Conservation (phyloP, 2,888 invertebrate species). For the Orthonychiurus folsomi region DNA sequence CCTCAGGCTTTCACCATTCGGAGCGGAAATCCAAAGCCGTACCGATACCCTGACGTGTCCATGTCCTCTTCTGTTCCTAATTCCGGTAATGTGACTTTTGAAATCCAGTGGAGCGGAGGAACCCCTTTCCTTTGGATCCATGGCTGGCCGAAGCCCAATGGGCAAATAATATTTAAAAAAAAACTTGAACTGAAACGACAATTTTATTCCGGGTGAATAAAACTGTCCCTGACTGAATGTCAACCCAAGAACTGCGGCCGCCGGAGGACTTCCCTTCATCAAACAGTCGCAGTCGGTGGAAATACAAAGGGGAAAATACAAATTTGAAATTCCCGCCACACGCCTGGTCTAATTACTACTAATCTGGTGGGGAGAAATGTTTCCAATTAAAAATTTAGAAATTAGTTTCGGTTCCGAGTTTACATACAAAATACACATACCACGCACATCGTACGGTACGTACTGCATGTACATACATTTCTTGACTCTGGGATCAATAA, state of each 20-base stretch:
- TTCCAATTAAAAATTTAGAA: too few species aligned
- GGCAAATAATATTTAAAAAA: constrained; percentile 1
- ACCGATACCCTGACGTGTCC: neutral
- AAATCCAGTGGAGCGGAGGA: constrained; percentile 37
- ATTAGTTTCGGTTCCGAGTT: too few species aligned
- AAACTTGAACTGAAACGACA: neutral
- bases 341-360: neutral
- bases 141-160: neutral
- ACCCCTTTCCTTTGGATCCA: constrained; percentile 24
- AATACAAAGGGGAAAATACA: neutral
- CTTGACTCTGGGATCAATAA: neutral
- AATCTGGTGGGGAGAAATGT: neutral
- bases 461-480: neutral
- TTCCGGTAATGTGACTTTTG: constrained; percentile 37
- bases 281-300: neutral
- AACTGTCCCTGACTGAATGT: neutral
- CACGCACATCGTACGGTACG: too few species aligned
- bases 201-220: neutral
- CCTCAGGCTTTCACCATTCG: neutral
- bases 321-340: neutral
- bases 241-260: neutral
- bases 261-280: neutral
- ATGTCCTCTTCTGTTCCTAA: neutral
- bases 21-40: neutral
- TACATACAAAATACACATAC: too few species aligned